phyloP scores from a whole-genome alignment of 1,140 invertebrate species.

The Caerostris extrusa region DNA sequence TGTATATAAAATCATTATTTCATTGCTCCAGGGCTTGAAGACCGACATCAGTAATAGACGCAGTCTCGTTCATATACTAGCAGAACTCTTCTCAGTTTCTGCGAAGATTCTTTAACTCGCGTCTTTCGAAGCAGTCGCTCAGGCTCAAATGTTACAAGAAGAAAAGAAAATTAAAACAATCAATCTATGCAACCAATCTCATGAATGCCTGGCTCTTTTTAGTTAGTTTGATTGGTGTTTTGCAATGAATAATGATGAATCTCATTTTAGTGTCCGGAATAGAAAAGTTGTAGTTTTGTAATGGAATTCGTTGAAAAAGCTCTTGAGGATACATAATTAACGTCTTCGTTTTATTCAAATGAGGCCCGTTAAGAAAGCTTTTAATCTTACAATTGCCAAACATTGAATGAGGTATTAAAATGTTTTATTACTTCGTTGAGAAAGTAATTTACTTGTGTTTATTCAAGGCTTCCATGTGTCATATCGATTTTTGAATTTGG shows the following conservation, averaged over 20 bases:
- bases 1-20: background rate
- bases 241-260: background rate
- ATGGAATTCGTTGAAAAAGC: background rate
- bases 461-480: background rate
- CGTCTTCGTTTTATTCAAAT: background rate
- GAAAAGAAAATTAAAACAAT: slow-evolving; percentile 28
- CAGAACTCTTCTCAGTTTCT: background rate
- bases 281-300: background rate
- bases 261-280: background rate
- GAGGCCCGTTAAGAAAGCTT: background rate
- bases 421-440: background rate
- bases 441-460: background rate
- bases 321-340: background rate
- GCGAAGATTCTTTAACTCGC: background rate
- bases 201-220: background rate
- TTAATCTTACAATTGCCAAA: background rate
- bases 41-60: background rate
- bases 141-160: background rate
- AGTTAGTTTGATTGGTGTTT: background rate
- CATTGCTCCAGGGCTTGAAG: background rate
- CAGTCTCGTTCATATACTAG: background rate
- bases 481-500: too few species aligned
- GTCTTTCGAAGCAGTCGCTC: background rate
- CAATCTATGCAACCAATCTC: background rate
- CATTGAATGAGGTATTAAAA: background rate